Conservation (phyloP, 2,113 vertebrate genomes). For the Hiodon tergisus region DNA sequence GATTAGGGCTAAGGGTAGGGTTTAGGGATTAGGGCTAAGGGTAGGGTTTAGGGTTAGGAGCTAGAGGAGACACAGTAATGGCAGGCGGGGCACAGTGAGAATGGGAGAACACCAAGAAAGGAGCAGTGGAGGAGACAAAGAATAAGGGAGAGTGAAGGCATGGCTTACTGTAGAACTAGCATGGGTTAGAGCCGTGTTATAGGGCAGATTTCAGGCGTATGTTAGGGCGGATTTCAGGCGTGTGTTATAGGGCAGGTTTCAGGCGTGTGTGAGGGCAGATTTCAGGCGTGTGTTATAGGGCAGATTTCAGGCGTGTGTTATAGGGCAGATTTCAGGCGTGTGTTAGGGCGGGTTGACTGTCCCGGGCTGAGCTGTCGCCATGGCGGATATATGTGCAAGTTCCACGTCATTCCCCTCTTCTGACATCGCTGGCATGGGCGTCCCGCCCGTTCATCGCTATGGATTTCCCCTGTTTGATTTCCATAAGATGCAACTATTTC, state of each 20-base stretch:
- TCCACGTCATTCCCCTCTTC: conserved; percentile 42
- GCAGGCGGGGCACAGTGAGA: neutral
- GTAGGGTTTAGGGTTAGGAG: neutral
- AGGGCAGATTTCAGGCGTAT: conserved; percentile 18
- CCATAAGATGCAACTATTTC: conserved; percentile 52
- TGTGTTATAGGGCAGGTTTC: too few relatives aligned
- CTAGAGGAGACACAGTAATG: neutral
- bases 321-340: too few relatives aligned
- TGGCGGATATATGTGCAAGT: conserved; percentile 37
- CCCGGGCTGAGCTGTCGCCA: neutral
- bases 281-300: too few relatives aligned
- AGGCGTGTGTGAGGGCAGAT: too few relatives aligned
- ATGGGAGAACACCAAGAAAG: neutral
- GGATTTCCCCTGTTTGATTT: conserved; percentile 35
- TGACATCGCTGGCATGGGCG: conserved; percentile 14
- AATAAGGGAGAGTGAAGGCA: neutral
- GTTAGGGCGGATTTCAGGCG: too few relatives aligned
- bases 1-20: too few relatives aligned
- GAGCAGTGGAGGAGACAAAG: neutral
- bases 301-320: too few relatives aligned
- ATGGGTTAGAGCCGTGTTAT: conserved; percentile 41
- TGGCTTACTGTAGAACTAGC: conserved; percentile 9
- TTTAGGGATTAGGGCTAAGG: too few relatives aligned
- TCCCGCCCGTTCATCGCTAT: conserved; percentile 42
- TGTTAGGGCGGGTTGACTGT: too few relatives aligned